Base-by-base conservation (phyloP, 2,888 invertebrate species). In the Phengaris alcon region DNA sequence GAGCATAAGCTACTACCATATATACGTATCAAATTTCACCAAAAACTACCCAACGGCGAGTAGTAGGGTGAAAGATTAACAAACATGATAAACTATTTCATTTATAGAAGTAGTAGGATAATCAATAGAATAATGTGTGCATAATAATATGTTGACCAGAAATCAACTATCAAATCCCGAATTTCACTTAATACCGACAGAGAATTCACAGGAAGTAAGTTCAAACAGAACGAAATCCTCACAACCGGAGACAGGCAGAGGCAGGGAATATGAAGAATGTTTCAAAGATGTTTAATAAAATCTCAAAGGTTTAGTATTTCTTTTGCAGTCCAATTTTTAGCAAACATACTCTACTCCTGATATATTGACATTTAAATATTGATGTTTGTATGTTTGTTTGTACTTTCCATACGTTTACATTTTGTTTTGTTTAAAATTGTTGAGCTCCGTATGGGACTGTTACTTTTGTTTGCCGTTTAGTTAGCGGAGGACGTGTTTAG, bases 281-380 rank as follows among this genome's bases (percentile, higher is more conserved):
- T 64, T 10, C 59, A 22, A 22, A 64, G 35, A 64, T 12, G 35
- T 64, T 64, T 44, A 64, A 44, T 35, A 64, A 64, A 64, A 35
- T 64, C 64, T 35, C 64, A 64, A 64, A 64, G 64, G 35, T 7
- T 64, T 64, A 64, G 59, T 64, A 64, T 64, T 64, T 35, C 64
- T 64, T 64, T 64, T 35, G 35, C 35, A 64, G 44, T 35, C 64
- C 2, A 22, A 64, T 64, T 64, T 22, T 22, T 10, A 12, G 12
- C 44, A 64, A 64, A 44, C 64, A 64, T 6, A 35, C 12, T 35
- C 35, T 35, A 4, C 35, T 35, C 15, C 64, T 4, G 64, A 64
- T 35, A 64, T 64, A 44, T 64, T 64, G 64, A 64, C 64, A 64
- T 64, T 64, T 44, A 64, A 64, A 64, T 64, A 64, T 64, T 12